These are phyloP conservation scores for Aythya baeri DNA, from an alignment of 2,113 vertebrate species.

Conservation along the genomic window DNA sequence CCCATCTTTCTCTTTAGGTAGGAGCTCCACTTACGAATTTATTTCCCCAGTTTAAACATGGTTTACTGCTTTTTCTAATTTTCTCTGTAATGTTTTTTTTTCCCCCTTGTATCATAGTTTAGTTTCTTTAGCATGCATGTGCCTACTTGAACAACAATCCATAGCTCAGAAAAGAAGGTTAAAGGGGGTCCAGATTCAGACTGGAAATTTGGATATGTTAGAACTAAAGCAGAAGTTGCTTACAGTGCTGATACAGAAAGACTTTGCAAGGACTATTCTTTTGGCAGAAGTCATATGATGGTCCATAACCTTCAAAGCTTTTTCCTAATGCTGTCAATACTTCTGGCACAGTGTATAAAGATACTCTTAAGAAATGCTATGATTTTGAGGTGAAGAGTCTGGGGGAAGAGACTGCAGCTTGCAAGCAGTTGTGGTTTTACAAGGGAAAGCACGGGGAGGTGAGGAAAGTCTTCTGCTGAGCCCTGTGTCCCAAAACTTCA, in stretches of 20 bases:
- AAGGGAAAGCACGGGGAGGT: not conserved
- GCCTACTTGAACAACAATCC: not conserved
- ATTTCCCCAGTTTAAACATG: not conserved
- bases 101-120: not conserved
- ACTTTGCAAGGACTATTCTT: not conserved
- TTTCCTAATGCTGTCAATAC: not conserved
- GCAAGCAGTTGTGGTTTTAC: accelerated
- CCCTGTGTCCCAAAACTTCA: not conserved
- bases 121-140: not conserved
- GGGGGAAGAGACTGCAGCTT: not conserved
- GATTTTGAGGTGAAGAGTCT: not conserved
- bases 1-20: not conserved
- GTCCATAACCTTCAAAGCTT: not conserved
- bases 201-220: not conserved
- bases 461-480: not conserved
- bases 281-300: not conserved
- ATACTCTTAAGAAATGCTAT: not conserved
- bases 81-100: not conserved
- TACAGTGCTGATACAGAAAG: not conserved
- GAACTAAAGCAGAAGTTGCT: not conserved
- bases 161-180: not conserved
- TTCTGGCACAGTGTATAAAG: not conserved
- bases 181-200: not conserved
- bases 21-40: not conserved
- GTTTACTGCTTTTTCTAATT: not conserved